A percentile compares a stretch with the other conserved stretches of the same genome.
phyloP scores from a whole-genome alignment of 35 echinoderm and acorn worm genomes.

The Stichopus chloronotus region DNA sequence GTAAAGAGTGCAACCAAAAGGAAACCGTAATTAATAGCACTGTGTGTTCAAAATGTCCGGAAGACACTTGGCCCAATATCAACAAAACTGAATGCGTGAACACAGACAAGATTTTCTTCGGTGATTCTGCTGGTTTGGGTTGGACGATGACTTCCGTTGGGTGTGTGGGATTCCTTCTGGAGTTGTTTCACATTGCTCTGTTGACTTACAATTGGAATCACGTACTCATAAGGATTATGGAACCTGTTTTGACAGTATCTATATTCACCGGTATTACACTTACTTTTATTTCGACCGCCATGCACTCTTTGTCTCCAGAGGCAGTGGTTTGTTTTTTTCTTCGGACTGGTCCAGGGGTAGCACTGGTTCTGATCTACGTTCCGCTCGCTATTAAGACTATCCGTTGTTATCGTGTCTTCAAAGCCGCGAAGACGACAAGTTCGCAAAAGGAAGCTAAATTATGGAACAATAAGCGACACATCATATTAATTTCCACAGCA shows the following conservation, averaged over 20 bases:
- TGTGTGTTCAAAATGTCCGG: conserved; percentile 47
- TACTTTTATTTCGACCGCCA: conserved; percentile 37
- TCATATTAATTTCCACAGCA: conserved; percentile 42
- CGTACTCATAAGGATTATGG: conserved; percentile 47
- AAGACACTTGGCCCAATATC: conserved; percentile 60
- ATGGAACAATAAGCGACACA: conserved; percentile 54
- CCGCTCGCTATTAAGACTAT: conserved; percentile 76
- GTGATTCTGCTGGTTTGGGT: conserved; percentile 35
- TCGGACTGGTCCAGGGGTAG: conserved; percentile 36
- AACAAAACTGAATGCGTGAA: conserved; percentile 50
- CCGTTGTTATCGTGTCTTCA: conserved; percentile 70
- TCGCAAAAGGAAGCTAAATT: conserved; percentile 70
- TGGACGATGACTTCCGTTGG: conserved; percentile 45
- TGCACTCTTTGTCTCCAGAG: conserved; percentile 47
- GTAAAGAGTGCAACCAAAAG: conserved; percentile 41
- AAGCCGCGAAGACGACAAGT: conserved; percentile 59
- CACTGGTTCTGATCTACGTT: conserved; percentile 71
- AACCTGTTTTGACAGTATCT: conserved; percentile 51
- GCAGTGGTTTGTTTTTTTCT: conserved; percentile 50
- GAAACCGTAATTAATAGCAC: conserved; percentile 66
- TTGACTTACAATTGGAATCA: conserved; percentile 59
- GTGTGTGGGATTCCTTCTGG: conserved; percentile 39
- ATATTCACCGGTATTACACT: conserved; percentile 51
- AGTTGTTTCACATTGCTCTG: conserved; percentile 18
- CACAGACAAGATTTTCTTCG: conserved; percentile 49